Base-by-base conservation (phyloP, 2,888 invertebrate species). In the Drosophila anomalipes region DNA sequence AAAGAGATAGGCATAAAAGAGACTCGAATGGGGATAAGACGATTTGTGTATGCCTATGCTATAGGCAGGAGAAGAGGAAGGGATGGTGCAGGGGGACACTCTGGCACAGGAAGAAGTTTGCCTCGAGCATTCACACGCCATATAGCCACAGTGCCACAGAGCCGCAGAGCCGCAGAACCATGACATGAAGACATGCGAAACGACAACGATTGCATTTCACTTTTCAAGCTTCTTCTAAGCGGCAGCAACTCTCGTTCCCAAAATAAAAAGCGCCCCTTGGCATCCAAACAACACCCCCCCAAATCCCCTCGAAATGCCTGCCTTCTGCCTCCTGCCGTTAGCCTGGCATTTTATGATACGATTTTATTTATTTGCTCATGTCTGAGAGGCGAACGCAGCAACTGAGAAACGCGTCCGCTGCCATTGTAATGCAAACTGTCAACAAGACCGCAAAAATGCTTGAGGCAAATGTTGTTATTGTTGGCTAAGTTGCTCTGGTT, bases 381-480 rank as follows among this genome's bases (percentile, higher is more conserved):
- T 68, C 76, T 70, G 70, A 70, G 56, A 57, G 70, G 56, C n/a
- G 33, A 35, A 26, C 26, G 54, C 16, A 35, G 51, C 51, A 60
- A 41, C 79, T 66, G 52, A 53, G 79, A 54, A 63, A 47, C 67
- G 67, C 83, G 75, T 85, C 80, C 86, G 26, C 47, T 85, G 70
- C 76, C 89, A 89, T 86, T 90, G 90, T 86, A 90, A 86, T 90
- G 81, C 86, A 77, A 86, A 88, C 90, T 86, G 86, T 86, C 86
- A 86, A 86, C 90, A 88, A 86, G 77, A 83, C 85, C 87, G 56
- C 82, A 84, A 83, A 72, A 86, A 69, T 75, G 83, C 81, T 83
- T 59, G 54, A 81, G 84, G 72, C 84, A 77, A 71, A 68, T 75
- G 69, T 75, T 74, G 57, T 14, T 39, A n/a, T 41, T 41, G 41